phyloP scores from a whole-genome alignment of 2,797 vertebrate species.

The Mus minutoides region DNA sequence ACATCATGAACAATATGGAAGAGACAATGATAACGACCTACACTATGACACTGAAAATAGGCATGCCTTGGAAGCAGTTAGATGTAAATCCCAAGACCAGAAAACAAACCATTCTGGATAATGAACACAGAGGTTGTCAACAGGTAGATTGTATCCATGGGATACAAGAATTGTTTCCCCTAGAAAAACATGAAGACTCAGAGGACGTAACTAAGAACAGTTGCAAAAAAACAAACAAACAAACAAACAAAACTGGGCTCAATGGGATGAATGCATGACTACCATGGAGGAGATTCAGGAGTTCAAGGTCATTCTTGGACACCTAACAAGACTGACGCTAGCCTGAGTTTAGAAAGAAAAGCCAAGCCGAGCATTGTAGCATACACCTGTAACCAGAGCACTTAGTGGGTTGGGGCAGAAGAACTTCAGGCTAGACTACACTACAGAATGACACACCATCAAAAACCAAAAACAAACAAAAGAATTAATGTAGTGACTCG shows the following conservation, averaged over 20 bases:
- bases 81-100: not conserved
- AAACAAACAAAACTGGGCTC: not conserved
- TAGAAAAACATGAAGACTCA: not conserved
- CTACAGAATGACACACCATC: not conserved
- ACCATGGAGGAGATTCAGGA: not conserved
- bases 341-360: not conserved
- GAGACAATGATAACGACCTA: not conserved
- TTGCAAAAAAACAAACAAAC: not conserved
- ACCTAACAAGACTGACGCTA: not conserved
- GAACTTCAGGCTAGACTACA: not conserved
- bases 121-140: not conserved
- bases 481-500: not conserved
- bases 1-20: not conserved
- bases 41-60: not conserved
- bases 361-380: not conserved
- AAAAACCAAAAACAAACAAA: not conserved
- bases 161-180: not conserved
- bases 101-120: constrained; percentile 11
- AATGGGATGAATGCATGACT: not conserved
- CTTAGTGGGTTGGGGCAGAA: not conserved
- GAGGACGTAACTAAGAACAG: not conserved
- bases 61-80: not conserved
- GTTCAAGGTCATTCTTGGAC: not conserved
- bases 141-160: not conserved
- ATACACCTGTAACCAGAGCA: not conserved